Evolutionary conservation across 2,888 invertebrate species (phyloP).

Genomic region (Globia sparganii): DNA sequence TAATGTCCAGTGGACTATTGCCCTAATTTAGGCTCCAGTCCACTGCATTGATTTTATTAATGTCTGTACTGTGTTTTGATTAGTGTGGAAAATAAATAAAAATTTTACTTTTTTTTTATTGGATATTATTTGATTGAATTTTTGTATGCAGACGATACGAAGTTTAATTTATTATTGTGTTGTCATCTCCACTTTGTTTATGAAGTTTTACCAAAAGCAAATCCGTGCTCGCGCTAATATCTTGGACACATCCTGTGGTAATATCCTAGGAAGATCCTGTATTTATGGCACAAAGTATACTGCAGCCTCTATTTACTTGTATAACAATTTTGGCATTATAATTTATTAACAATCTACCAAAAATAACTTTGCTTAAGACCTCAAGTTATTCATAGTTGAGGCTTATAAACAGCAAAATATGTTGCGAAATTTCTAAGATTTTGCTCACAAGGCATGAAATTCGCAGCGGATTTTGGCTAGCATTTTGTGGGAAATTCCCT

Average conservation of each 20-base stretch:
- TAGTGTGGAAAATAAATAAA: too few species aligned
- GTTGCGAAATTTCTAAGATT: conserved; percentile 31
- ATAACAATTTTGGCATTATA: not conserved
- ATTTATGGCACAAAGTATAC: not conserved
- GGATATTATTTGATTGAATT: too few species aligned
- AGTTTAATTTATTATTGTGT: too few species aligned
- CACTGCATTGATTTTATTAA: too few species aligned
- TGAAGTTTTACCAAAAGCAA: not conserved
- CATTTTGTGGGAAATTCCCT: conserved; percentile 52
- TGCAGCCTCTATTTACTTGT: not conserved
- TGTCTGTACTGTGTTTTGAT: too few species aligned
- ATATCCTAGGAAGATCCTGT: not conserved
- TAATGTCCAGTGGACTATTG: too few species aligned
- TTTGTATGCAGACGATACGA: too few species aligned
- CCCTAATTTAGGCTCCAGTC: too few species aligned
- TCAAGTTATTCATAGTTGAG: conserved; percentile 35
- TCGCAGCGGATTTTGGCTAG: conserved; percentile 40
- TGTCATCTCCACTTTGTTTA: too few species aligned
- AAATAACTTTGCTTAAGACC: not conserved
- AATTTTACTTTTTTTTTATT: too few species aligned
- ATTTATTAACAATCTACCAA: conserved; percentile 3
- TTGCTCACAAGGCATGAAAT: conserved; percentile 37
- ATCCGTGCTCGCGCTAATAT: not conserved
- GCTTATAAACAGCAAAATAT: conserved; percentile 37
- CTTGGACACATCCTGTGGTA: not conserved